Evolutionary conservation across 2,113 vertebrate genomes (phyloP).

Genomic region (Loxodonta africana): DNA sequence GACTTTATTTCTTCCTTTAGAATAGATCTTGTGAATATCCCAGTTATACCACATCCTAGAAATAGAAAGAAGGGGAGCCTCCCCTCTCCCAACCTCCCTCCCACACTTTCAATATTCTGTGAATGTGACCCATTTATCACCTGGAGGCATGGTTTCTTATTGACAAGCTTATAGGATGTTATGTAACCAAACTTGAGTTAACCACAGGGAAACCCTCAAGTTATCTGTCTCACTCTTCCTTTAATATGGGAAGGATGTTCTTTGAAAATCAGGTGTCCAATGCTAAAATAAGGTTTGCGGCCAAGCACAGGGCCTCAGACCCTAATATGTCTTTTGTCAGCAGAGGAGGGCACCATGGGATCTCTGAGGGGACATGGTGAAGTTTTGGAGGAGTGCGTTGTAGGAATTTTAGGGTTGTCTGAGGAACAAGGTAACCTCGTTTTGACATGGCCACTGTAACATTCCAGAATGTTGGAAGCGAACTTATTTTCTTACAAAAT

Average conservation of each 20-base stretch:
- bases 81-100: neutral
- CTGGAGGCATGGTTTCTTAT: conserved; percentile 48
- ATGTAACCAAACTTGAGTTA: conserved; percentile 31
- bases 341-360: neutral
- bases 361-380: neutral
- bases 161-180: conserved; percentile 58
- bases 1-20: conserved; percentile 46
- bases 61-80: conserved; percentile 47
- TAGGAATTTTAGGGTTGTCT: neutral
- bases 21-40: conserved; percentile 29
- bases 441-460: conserved; percentile 50
- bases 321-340: neutral
- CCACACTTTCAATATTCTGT: conserved; percentile 15
- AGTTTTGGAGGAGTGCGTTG: neutral
- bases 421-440: conserved; percentile 53
- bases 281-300: conserved; percentile 57
- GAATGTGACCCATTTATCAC: conserved; percentile 57
- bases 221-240: conserved; percentile 52
- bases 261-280: conserved; percentile 69
- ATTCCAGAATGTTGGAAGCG: conserved; percentile 68
- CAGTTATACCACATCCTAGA: conserved; percentile 21
- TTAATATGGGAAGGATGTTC: conserved; percentile 69
- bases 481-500: conserved; percentile 64
- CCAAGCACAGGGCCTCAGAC: neutral
- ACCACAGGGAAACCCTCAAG: neutral